These are phyloP conservation scores for Clunio marinus DNA, from an alignment of 2,888 invertebrate species.

Conservation along the genomic window DNA sequence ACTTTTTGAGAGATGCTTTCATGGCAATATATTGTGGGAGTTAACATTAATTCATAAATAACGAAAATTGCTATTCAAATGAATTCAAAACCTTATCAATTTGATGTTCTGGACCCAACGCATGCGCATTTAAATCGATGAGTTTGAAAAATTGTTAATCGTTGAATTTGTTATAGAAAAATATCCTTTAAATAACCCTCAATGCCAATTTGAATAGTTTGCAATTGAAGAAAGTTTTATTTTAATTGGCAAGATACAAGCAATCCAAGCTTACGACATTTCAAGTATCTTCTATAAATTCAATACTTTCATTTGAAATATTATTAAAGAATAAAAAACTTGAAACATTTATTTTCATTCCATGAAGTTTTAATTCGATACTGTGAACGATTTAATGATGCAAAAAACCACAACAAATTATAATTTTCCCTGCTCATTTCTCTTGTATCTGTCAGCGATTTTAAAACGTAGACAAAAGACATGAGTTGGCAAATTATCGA, in stretches of 20 bases:
- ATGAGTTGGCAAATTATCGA: conserved; percentile 9
- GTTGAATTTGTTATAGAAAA: not conserved
- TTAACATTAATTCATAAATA: no score
- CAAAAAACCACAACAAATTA: not conserved
- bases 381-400: not conserved
- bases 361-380: not conserved
- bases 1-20: no score
- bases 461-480: conserved; percentile 2
- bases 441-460: not conserved
- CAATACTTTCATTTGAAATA: no score
- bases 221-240: not conserved
- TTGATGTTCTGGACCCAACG: not conserved
- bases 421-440: not conserved
- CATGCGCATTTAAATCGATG: not conserved
- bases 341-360: no score
- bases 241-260: not conserved
- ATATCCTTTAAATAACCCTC: conserved; percentile 1
- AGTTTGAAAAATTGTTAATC: not conserved
- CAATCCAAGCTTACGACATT: not conserved
- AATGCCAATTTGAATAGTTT: not conserved
- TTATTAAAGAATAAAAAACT: no score
- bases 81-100: not conserved
- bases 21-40: no score
- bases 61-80: no score
- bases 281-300: no score